Evolutionary conservation across 1,140 invertebrate species (phyloP), one percentile per base, ranked within the genome.

Genomic region (Apis florea): DNA sequence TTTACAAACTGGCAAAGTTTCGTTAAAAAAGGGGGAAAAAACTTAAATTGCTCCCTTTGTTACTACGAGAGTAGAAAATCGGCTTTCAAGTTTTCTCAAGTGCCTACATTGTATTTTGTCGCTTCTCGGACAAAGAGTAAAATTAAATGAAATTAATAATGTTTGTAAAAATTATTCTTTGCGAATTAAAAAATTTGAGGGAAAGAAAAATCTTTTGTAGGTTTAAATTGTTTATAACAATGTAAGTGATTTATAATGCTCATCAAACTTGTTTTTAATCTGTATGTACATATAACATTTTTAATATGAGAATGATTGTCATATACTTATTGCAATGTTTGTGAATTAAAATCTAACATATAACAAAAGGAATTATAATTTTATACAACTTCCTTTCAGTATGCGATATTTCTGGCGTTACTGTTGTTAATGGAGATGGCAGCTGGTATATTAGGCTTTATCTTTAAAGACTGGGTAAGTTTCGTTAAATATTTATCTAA

Each of bases 391-490:
- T 90, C 92, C 86, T 97, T 96, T 82, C 94, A 98, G 98, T 99
- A 99, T 95, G 98, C 98, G 68, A 96, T 99, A 85, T 97, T 98
- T 90, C 94, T 99, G 84, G 97, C 97, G 69, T 95, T 99, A 67
- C 94, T 99, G 72, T 95, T 99, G 54, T 93, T 99, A 67, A 95
- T 97, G 77, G 98, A 99, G 94, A 96, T 99, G 94, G 96, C 97
- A 53, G 96, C 97, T 69, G 98, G 97, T 70, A 97, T 99, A 83
- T 94, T 99, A 86, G 97, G 97, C 79, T 99, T 99, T 94, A 96
- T 99, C 79, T 98, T 99, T 91, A 99, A 99, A 95, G 98, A 99
- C 91, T 99, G 97, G 97, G 98, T 98, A 95, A 96, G 83, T 86
- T 51, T 2, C 9, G n/a, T 53, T 31, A n/a, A 3, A 15, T 31